phyloP scores from a whole-genome alignment of 2,113 vertebrate genomes.

The Cochlearius cochlearius region DNA sequence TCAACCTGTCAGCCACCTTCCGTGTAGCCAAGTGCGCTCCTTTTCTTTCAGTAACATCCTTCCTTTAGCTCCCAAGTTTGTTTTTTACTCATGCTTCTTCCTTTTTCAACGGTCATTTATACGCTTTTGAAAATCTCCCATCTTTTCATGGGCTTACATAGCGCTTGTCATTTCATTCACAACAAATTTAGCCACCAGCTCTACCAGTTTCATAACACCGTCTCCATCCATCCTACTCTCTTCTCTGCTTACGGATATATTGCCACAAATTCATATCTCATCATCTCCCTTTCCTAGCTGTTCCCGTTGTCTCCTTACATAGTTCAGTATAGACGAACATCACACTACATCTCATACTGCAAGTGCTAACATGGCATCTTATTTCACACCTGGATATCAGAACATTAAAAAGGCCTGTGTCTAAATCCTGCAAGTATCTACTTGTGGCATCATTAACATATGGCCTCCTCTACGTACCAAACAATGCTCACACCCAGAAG shows the following conservation, averaged over 20 bases:
- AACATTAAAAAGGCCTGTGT: not conserved
- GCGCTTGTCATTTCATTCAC: not conserved
- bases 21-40: not conserved
- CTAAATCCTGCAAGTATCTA: not conserved
- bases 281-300: not conserved
- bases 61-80: not conserved
- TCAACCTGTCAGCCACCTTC: not conserved
- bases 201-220: not conserved
- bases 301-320: not conserved
- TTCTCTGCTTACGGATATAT: not conserved
- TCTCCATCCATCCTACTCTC: not conserved
- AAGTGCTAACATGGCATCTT: not conserved
- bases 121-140: not conserved
- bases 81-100: not conserved
- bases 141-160: not conserved
- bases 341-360: fast-evolving
- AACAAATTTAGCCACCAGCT: not conserved
- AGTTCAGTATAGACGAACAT: not conserved
- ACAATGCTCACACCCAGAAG: not conserved
- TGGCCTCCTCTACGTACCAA: not conserved
- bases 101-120: not conserved
- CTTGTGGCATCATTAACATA: not conserved
- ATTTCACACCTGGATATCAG: not conserved
- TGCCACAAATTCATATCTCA: not conserved
- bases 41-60: not conserved